Evolutionary conservation across 2,113 vertebrate species (phyloP), one percentile per base, ranked within the genome.

Genomic region (Thryonomys swinderianus): DNA sequence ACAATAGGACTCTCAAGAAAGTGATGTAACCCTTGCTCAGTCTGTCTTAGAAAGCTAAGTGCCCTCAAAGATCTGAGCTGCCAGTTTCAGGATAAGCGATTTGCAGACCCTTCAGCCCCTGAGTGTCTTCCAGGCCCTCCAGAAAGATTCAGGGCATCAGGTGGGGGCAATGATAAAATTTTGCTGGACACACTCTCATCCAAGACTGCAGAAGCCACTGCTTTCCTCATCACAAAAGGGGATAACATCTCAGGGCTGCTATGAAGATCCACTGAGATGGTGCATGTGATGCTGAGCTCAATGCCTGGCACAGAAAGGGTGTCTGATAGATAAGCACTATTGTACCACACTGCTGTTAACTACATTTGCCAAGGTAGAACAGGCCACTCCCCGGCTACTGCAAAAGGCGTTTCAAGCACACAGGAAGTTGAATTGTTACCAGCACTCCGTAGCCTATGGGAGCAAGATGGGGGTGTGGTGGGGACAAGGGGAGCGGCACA

Each of bases 321-420:
- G 42, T 48, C 18, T 94, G 89, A 89, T 86, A 94, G 86, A 80
- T 42, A 79, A 96, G 62, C 45, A 83, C 37, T 32, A 32, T 2
- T 25, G 23, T 27, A 40, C n/a, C 0, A 16, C 30, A 40, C 7
- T 85, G 66, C 82, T 78, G 71, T 62, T 40, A 64, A 71, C 78
- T 34, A 21, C 42, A 85, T 76, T 84, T 85, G 73, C 85, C 78
- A 85, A 74, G 67, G 69, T 81, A 25, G 78, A 85, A 61, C 3
- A 81, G 62, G 73, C 83, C 69, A 91, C 62, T 55, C 48, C 90
- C n/a, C 61, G 79, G 88, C 57, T 42, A 6, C 81, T 34, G 66
- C 17, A 40, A 37, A 90, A 95, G 37, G 16, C 55, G 66, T 66
- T 48, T 80, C 83, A 67, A 87, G 40, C 48, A 45, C 16, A 14